Evolutionary conservation across 2,797 vertebrate genomes (phyloP).

Genomic region (Coreius guichenoti): DNA sequence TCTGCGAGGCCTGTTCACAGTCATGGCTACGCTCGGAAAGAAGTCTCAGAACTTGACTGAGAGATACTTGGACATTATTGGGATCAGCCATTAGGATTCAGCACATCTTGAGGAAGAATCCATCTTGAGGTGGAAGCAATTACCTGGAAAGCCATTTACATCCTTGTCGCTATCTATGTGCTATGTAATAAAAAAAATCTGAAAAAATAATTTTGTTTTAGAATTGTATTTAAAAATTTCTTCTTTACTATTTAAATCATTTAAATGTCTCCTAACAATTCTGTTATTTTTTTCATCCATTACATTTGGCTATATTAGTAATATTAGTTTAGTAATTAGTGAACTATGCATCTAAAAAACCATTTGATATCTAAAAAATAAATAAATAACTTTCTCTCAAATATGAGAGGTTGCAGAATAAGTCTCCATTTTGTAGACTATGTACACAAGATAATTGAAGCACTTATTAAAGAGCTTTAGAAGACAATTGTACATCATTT

Average conservation of each 20-base stretch:
- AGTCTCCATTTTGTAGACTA: background rate
- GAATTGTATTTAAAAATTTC: background rate
- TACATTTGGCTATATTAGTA: background rate
- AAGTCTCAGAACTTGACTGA: constrained; percentile 81
- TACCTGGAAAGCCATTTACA: background rate
- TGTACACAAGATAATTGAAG: background rate
- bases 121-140: background rate
- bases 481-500: background rate
- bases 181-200: constrained; percentile 16
- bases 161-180: background rate
- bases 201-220: background rate
- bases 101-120: background rate
- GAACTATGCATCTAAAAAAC: background rate
- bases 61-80: constrained; percentile 87
- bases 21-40: constrained; percentile 83
- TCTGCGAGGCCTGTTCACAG: constrained; percentile 82
- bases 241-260: constrained; percentile 5
- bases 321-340: background rate
- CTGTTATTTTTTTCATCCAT: background rate
- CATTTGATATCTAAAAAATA: background rate
- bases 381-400: background rate
- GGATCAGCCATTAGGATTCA: constrained; percentile 60
- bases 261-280: background rate
- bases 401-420: background rate
- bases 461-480: background rate